Conservation (phyloP, 2,113 vertebrate species). For the Calonectris borealis region DNA sequence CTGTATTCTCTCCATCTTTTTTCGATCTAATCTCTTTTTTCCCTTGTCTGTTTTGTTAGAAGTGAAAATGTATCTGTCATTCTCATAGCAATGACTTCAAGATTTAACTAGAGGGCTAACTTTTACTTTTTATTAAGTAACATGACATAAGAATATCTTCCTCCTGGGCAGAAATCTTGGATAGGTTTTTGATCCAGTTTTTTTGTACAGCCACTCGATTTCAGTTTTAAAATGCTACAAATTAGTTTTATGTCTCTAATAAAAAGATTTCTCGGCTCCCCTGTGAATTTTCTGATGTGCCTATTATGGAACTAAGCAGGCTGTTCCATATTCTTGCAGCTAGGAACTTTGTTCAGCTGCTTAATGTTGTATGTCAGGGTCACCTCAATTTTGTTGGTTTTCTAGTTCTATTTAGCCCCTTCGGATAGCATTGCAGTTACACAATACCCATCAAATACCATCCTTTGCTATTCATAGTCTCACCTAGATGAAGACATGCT, state of each 20-base stretch:
- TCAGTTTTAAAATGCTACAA: neutral
- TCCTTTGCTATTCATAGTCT: neutral
- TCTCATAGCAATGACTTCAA: neutral
- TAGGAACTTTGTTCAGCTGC: neutral
- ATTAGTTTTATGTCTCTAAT: neutral
- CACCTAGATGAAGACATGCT: neutral
- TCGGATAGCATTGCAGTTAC: neutral
- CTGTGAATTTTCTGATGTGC: neutral
- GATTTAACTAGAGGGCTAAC: conserved; percentile 19
- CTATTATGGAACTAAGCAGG: neutral
- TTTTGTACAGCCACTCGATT: neutral
- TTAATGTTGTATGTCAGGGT: neutral
- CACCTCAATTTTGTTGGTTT: neutral
- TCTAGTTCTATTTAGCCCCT: neutral
- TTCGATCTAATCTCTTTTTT: neutral
- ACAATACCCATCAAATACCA: neutral
- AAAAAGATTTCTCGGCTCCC: conserved; percentile 21
- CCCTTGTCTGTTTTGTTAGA: neutral
- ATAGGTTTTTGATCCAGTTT: neutral
- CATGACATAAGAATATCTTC: neutral
- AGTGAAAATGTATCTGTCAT: neutral
- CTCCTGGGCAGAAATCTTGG: neutral
- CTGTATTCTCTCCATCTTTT: neutral
- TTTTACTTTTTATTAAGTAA: conserved; percentile 3
- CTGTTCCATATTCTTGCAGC: neutral